Conservation (phyloP, 2,888 invertebrate genomes). For the Poecilus cupreus region DNA sequence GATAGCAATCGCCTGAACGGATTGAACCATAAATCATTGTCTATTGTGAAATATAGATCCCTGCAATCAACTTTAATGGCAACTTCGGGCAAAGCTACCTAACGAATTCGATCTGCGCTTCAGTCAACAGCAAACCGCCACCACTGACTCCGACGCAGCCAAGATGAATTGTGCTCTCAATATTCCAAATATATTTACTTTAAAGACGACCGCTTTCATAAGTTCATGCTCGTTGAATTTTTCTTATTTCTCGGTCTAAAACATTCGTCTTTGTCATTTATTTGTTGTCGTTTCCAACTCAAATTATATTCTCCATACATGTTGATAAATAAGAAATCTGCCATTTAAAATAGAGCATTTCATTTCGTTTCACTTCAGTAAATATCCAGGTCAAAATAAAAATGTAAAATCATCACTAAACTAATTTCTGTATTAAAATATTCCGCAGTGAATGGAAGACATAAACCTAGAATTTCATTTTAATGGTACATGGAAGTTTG, state of each 20-base stretch:
- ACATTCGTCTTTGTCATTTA: slow-evolving; percentile 45
- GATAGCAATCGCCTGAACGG: slow-evolving; percentile 62
- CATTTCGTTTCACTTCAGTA: slow-evolving; percentile 28
- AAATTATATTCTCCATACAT: background rate
- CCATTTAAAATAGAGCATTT: slow-evolving; percentile 20
- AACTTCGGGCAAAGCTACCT: slow-evolving; percentile 26
- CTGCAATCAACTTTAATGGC: slow-evolving; percentile 47
- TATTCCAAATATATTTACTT: slow-evolving; percentile 52
- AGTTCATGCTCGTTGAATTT: slow-evolving; percentile 33
- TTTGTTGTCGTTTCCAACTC: slow-evolving; percentile 39
- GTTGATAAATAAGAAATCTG: background rate
- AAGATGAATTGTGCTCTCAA: slow-evolving; percentile 47
- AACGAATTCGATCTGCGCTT: slow-evolving; percentile 24
- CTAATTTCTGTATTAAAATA: slow-evolving; percentile 17
- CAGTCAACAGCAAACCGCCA: slow-evolving; percentile 41
- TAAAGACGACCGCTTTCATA: slow-evolving; percentile 40
- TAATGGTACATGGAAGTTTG: background rate
- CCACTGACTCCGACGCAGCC: background rate
- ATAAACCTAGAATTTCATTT: background rate
- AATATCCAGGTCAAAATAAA: slow-evolving; percentile 8
- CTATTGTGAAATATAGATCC: slow-evolving; percentile 63
- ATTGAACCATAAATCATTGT: slow-evolving; percentile 64
- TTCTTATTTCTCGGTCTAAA: slow-evolving; percentile 18
- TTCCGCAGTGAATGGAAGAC: background rate
- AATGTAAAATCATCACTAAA: slow-evolving; percentile 8